phyloP scores from a whole-genome alignment of 2,888 invertebrate species.

The Lepidocyrtinus sp. region DNA sequence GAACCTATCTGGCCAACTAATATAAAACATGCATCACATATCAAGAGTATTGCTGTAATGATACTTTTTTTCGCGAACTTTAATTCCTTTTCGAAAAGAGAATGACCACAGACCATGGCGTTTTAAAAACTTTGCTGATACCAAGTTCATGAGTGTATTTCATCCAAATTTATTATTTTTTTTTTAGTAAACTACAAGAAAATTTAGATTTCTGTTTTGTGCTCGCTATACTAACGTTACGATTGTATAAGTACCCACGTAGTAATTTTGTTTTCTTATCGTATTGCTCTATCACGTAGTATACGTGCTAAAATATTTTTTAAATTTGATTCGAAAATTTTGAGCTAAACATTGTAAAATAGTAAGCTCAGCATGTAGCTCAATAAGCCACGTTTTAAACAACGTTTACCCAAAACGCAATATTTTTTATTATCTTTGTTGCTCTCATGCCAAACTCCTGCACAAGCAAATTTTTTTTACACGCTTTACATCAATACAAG shows the following conservation, averaged over 20 bases:
- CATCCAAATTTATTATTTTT: constrained; percentile 13
- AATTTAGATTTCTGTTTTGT: constrained; percentile 25
- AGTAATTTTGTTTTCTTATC: constrained; percentile 5
- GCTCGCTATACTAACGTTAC: neutral
- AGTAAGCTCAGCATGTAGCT: neutral
- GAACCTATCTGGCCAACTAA: constrained; percentile 49
- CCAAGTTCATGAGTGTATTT: constrained; percentile 3
- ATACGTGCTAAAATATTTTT: neutral
- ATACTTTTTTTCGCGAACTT: constrained; percentile 18
- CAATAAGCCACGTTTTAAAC: neutral
- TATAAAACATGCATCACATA: neutral
- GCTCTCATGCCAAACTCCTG: constrained; percentile 24
- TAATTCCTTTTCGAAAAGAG: constrained; percentile 55
- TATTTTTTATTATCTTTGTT: constrained; percentile 21
- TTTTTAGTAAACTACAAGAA: constrained; percentile 37
- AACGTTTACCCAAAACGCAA: neutral
- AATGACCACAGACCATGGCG: constrained; percentile 52
- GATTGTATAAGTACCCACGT: constrained; percentile 17
- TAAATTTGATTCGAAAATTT: neutral
- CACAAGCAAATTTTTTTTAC: neutral
- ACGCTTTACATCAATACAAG: constrained; percentile 16
- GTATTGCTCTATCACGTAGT: neutral
- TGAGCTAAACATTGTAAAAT: constrained; percentile 17
- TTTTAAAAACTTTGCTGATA: neutral
- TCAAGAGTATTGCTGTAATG: neutral